phyloP scores from a whole-genome alignment of 2,113 vertebrate species.

The Corythornis madagascariensis region DNA sequence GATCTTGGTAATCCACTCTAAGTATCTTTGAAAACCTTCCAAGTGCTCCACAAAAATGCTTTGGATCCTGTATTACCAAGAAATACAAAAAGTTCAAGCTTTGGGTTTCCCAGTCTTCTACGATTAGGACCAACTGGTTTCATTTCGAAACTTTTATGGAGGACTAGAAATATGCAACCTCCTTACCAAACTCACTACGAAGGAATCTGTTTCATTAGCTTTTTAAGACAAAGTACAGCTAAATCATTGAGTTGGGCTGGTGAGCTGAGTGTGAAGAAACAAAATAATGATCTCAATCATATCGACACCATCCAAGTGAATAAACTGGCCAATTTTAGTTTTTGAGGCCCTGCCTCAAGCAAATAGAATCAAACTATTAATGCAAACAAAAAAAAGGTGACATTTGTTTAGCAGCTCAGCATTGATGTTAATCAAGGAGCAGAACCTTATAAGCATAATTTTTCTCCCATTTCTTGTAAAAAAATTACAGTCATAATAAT shows the following conservation, averaged over 20 bases:
- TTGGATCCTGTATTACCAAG: conserved; percentile 6
- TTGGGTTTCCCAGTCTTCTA: not conserved
- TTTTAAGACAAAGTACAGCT: not conserved
- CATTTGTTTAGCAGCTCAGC: conserved; percentile 32
- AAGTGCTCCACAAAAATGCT: conserved; percentile 20
- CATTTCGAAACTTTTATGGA: not conserved
- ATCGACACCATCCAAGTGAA: not conserved
- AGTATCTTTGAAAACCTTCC: conserved; percentile 29
- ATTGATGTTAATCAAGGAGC: conserved; percentile 42
- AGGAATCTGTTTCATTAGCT: not conserved
- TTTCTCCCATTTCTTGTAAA: conserved; percentile 46
- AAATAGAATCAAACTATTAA: not conserved
- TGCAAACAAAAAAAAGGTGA: not conserved
- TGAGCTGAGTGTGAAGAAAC: not conserved
- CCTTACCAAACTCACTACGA: not conserved
- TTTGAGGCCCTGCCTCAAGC: not conserved
- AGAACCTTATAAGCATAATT: conserved; percentile 32
- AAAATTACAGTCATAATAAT: conserved; percentile 50
- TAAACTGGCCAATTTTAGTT: not conserved
- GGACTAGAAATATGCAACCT: not conserved
- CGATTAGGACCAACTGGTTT: not conserved
- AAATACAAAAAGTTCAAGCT: not conserved
- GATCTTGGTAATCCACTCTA: conserved; percentile 9
- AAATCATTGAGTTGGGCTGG: not conserved
- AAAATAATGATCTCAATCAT: not conserved